phyloP scores from a whole-genome alignment of 2,113 vertebrate genomes.

The Eulemur macaco region DNA sequence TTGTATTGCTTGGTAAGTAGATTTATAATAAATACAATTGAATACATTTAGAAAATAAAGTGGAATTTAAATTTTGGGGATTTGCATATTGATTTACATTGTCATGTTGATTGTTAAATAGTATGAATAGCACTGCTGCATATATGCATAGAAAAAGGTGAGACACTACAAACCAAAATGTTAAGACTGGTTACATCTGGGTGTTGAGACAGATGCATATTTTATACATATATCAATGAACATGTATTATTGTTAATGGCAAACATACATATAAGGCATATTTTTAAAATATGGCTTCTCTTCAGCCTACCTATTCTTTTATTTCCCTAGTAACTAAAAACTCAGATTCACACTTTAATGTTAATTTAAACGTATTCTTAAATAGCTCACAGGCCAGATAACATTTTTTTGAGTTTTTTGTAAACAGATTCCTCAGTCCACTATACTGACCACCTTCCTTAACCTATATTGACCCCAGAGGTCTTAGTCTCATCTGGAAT shows the following conservation, averaged over 20 bases:
- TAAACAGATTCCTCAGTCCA: not conserved
- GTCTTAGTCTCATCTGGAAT: not conserved
- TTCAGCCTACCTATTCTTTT: not conserved
- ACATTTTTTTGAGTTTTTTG: not conserved
- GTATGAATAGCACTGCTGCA: not conserved
- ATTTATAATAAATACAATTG: not conserved
- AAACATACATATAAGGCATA: not conserved
- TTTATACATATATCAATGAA: not conserved
- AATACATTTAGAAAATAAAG: not conserved
- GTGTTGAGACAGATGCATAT: not conserved
- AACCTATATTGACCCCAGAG: not conserved
- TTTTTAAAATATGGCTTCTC: not conserved
- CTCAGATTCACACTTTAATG: not conserved
- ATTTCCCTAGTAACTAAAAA: not conserved
- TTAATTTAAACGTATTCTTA: slow-evolving; percentile 13
- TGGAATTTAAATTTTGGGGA: not conserved
- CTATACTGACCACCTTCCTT: not conserved
- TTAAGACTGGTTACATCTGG: not conserved
- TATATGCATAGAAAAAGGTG: not conserved
- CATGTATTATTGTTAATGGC: not conserved
- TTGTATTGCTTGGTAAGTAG: not conserved
- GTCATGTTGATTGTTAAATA: not conserved
- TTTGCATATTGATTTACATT: not conserved
- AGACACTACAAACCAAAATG: not conserved
- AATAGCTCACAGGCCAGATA: not conserved